Evolutionary conservation across 2,797 vertebrate species (phyloP), one percentile per base, ranked within the genome.

Genomic region (Lycodopsis pacificus): DNA sequence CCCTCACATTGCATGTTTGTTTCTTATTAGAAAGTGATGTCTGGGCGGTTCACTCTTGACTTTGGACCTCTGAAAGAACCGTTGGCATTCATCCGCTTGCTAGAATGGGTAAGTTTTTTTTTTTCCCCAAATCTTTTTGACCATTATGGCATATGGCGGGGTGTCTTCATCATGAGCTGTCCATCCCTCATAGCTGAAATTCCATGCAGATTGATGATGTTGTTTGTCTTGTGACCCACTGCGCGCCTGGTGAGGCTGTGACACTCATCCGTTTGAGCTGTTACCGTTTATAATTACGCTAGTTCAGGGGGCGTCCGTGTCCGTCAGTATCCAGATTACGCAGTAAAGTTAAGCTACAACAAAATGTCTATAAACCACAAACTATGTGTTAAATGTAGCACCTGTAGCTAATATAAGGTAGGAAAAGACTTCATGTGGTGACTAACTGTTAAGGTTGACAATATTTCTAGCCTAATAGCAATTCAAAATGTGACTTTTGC

Each of bases 31-130:
- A 95, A 92, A 90, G 88, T 90, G 17, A 75, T 94, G 77, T 81
- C 84, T 53, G 91, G 89, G 12, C 89, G 89, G 5, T 94, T 95
- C 77, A 93, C 76, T 49, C 85, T 97, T 36, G 96, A 96, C 79
- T 90, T 97, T 78, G 92, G 91, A 53, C 96, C 96, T 14, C 90
- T 99, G 84, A 97, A 96, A 84, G 97, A 98, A 81, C 97, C 98
- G 1, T 76, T 99, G 85, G 97, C 96, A 1, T 98, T 98, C 83
- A 96, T 98, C 77, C 97, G 97, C 79, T 79, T 97, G 74, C 93
- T 99, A 62, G 95, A 98, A 93, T 98, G 96, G 98, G 98, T 98
- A 86, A 93, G 97, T 95, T 63, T 59, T 20, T 95, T 63, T 59
- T 20, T 17, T 27, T 27, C 3, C 30, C 9, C 8, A 27, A 22